phyloP scores from a whole-genome alignment of 2,888 invertebrate species.

The Eupithecia abbreviata region DNA sequence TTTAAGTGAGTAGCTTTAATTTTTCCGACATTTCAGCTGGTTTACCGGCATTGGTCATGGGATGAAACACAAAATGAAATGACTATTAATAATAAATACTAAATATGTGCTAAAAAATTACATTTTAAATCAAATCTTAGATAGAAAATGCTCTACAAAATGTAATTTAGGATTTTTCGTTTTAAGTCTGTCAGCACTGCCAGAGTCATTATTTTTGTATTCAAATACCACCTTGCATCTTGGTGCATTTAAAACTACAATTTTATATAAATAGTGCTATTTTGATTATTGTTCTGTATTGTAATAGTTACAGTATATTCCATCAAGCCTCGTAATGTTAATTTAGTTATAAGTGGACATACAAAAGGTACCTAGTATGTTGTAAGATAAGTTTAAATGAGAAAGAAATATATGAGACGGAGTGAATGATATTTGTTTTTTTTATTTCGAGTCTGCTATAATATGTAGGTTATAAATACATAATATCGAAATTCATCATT shows the following conservation, averaged over 20 bases:
- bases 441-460: slow-evolving; percentile 10
- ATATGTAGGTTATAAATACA: too few species aligned
- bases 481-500: too few species aligned
- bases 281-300: slow-evolving; percentile 14
- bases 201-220: slow-evolving; percentile 50
- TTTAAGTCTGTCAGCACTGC: slow-evolving; percentile 9
- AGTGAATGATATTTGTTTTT: slow-evolving; percentile 22
- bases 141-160: slow-evolving; percentile 6
- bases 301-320: slow-evolving; percentile 15
- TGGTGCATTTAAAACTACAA: slow-evolving; percentile 42
- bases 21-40: neutral
- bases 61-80: neutral
- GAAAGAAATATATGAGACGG: slow-evolving; percentile 33
- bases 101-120: neutral
- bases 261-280: neutral
- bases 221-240: slow-evolving; percentile 38
- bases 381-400: slow-evolving; percentile 23
- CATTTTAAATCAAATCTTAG: neutral
- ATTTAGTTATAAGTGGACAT: slow-evolving; percentile 33
- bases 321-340: slow-evolving; percentile 25
- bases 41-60: neutral
- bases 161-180: slow-evolving; percentile 4
- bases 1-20: neutral
- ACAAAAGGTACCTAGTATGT: neutral
- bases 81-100: neutral